Evolutionary conservation across 2,797 vertebrate genomes (phyloP).

Genomic region (Yasuhikotakia modesta): DNA sequence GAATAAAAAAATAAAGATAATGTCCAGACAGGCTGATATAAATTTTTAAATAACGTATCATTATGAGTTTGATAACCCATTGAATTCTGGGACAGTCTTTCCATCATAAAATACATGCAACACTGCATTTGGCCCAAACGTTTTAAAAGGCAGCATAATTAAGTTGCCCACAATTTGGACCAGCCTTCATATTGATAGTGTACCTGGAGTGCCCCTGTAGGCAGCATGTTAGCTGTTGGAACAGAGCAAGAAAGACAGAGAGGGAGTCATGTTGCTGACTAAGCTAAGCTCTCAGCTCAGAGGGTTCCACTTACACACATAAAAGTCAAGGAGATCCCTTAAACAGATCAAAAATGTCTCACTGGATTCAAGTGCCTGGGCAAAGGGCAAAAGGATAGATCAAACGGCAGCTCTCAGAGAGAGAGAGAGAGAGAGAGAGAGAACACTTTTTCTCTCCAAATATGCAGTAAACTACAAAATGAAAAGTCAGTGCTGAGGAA

Average conservation of each 20-base stretch:
- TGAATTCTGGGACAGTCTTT: too few species aligned
- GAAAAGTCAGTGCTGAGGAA: conserved; percentile 41
- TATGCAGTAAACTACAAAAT: conserved; percentile 41
- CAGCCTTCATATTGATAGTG: not conserved
- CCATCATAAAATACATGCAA: too few species aligned
- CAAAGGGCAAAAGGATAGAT: conserved; percentile 52
- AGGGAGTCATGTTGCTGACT: conserved; percentile 6
- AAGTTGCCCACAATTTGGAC: too few species aligned
- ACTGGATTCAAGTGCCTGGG: conserved; percentile 40
- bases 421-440: not conserved
- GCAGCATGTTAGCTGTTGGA: not conserved
- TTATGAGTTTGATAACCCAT: too few species aligned
- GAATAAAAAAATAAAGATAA: too few species aligned
- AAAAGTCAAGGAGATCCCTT: conserved; percentile 51
- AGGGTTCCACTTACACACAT: conserved; percentile 7
- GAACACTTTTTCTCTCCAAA: conserved; percentile 9
- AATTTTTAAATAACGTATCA: too few species aligned
- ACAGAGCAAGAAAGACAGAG: not conserved
- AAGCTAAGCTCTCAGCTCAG: conserved; percentile 8
- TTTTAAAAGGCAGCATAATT: not conserved
- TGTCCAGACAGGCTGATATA: too few species aligned
- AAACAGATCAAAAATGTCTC: conserved; percentile 32
- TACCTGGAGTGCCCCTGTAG: not conserved
- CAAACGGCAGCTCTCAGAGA: conserved; percentile 15
- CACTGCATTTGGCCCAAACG: not conserved